Evolutionary conservation across 2,888 invertebrate genomes (phyloP).

Genomic region (Mechanitis messenoides): DNA sequence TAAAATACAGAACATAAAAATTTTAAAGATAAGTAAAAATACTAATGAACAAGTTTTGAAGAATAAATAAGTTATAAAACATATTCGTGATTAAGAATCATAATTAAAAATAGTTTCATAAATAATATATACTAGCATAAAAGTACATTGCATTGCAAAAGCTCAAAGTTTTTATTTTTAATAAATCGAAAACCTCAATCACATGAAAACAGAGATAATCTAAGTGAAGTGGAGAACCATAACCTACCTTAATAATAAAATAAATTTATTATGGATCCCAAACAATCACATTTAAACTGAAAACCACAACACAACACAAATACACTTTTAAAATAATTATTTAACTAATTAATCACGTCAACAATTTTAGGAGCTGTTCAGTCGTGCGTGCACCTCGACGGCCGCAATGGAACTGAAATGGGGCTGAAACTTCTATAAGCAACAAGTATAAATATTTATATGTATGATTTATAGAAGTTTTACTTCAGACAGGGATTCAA

Average conservation of each 20-base stretch:
- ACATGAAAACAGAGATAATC: too few relatives aligned
- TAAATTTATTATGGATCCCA: not conserved
- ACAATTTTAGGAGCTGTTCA: conserved; percentile 2
- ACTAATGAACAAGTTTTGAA: too few relatives aligned
- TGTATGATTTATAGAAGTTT: conserved; percentile 23
- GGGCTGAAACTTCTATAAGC: conserved; percentile 40
- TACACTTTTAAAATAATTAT: not conserved
- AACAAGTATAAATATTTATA: conserved; percentile 48
- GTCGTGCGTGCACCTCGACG: conserved; percentile 36
- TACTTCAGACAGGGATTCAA: not conserved
- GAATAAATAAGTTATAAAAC: too few relatives aligned
- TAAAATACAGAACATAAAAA: too few relatives aligned
- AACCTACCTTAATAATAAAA: conserved; percentile 2
- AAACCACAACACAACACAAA: not conserved
- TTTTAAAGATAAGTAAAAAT: too few relatives aligned
- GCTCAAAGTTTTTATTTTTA: conserved; percentile 5
- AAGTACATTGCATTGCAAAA: too few relatives aligned
- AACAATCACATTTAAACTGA: conserved; percentile 5
- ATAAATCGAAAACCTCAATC: not conserved
- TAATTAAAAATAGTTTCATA: too few relatives aligned
- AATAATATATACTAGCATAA: too few relatives aligned
- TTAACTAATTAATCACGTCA: conserved; percentile 4
- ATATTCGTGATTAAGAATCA: too few relatives aligned
- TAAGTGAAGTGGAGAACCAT: not conserved
- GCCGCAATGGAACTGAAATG: conserved; percentile 37